A percentile compares a stretch with the other conserved stretches of the same genome.
These are phyloP conservation scores for Pseudorhiza aurosa DNA, from an alignment of 30 jellyfish, hydroid and myxozoan genomes.

Conservation along the genomic window DNA sequence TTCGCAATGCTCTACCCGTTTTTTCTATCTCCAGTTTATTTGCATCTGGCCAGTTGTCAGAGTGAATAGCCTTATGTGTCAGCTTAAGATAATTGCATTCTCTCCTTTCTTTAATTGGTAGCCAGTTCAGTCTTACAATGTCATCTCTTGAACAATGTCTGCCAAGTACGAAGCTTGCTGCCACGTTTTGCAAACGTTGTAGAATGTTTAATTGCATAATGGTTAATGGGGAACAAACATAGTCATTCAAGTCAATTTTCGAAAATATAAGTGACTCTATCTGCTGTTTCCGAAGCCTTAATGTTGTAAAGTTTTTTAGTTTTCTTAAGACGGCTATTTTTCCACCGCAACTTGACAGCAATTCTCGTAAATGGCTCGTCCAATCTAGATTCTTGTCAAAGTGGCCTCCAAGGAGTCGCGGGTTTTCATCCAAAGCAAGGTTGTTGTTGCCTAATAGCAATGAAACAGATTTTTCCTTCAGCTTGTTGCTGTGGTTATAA, in stretches of 20 bases:
- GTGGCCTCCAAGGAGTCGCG: constrained; percentile 9
- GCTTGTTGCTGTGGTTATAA: constrained; percentile 6
- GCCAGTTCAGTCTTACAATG: constrained; percentile 26
- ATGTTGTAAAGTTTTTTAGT: constrained; percentile 24
- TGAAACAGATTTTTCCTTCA: constrained; percentile 16
- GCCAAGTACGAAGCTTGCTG: constrained; percentile 51
- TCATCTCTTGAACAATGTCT: constrained; percentile 31
- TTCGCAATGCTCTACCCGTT: constrained; percentile 28
- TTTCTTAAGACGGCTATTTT: constrained; percentile 1
- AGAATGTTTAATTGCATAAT: constrained; percentile 18
- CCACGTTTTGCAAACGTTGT: constrained; percentile 49
- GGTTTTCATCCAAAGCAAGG: constrained; percentile 4
- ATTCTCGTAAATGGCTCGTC: constrained; percentile 18
- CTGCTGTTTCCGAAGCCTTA: not conserved
- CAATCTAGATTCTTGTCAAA: constrained; percentile 17
- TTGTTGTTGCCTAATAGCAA: not conserved
- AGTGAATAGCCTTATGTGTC: constrained; percentile 24
- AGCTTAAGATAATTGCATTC: constrained; percentile 48
- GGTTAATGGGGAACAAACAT: constrained; percentile 11
- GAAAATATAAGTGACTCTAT: constrained; percentile 22
- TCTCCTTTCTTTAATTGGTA: constrained; percentile 53
- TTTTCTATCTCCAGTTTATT: constrained; percentile 48
- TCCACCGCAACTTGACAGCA: constrained; percentile 17
- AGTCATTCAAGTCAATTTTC: not conserved
- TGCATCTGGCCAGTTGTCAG: constrained; percentile 48